phyloP scores from a whole-genome alignment of 2,888 invertebrate genomes.

The Chrysina gloriosa region DNA sequence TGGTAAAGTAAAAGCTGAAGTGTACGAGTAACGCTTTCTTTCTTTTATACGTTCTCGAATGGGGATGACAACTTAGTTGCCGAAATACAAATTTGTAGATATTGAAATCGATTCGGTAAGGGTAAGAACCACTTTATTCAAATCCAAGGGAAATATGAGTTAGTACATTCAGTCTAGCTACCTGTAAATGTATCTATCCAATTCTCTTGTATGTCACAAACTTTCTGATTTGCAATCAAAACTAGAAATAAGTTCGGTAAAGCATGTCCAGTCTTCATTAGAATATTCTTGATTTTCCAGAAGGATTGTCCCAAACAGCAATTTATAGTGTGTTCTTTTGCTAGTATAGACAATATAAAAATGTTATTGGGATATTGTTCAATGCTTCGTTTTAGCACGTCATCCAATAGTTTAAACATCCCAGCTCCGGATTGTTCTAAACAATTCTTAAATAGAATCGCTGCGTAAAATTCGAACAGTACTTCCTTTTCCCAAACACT shows the following conservation, averaged over 20 bases:
- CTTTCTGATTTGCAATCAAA: slow-evolving; percentile 62
- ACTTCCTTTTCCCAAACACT: slow-evolving; percentile 61
- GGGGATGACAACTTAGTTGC: too few species aligned
- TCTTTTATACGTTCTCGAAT: too few species aligned
- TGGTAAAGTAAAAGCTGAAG: too few species aligned
- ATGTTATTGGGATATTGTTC: slow-evolving; percentile 71
- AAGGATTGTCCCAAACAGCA: slow-evolving; percentile 65
- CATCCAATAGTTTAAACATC: slow-evolving; percentile 62
- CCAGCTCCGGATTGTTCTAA: slow-evolving; percentile 58
- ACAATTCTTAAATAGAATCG: slow-evolving; percentile 60
- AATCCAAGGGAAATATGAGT: too few species aligned
- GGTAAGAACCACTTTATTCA: too few species aligned
- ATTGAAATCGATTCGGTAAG: too few species aligned
- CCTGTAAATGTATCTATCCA: slow-evolving; percentile 60
- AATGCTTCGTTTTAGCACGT: slow-evolving; percentile 63
- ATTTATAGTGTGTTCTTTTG: slow-evolving; percentile 63
- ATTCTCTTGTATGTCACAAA: slow-evolving; percentile 55
- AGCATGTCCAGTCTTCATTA: slow-evolving; percentile 64
- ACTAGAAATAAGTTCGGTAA: slow-evolving; percentile 66
- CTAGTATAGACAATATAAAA: slow-evolving; percentile 67
- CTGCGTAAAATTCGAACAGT: slow-evolving; percentile 64
- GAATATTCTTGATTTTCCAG: slow-evolving; percentile 67
- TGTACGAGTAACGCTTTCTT: too few species aligned
- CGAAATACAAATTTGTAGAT: too few species aligned
- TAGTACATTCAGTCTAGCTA: slow-evolving; percentile 49